Evolutionary conservation across 2,888 invertebrate species (phyloP), one percentile per base, ranked within the genome.

Genomic region (Acronicta aceris): DNA sequence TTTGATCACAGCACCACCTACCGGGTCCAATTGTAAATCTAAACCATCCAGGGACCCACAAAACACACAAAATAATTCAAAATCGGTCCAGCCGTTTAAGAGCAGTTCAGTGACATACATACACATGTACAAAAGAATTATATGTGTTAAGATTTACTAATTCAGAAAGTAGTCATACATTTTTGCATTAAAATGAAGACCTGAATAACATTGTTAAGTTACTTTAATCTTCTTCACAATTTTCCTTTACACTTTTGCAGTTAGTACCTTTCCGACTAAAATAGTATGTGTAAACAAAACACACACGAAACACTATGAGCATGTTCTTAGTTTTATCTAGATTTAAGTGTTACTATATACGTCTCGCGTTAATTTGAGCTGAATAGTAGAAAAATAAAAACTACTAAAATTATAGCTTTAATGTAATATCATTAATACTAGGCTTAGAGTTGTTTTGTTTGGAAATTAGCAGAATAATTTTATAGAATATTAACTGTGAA

Each of bases 351-450:
- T 77, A 76, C 56, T 59, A 53, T 68, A 61, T 59, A 54, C 61
- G 68, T 71, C 47, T 75, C 56, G 68, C 59, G 72, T 70, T 71
- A 66, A 65, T 73, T 60, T 65, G 67, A 76, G 69, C 65, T 76
- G 62, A 71, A 62, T 48, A 64, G 72, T 78, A 69, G 65, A 56
- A 10, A 8, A 51, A 8, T 43, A 21, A 21, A 21, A 21, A 54
- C 71, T 78, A 76, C 70, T 77, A 78, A 78, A 78, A 71, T 69
- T 53, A 68, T 78, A 78, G 78, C 78, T 78, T 78, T 78, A 78
- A 78, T 66, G 40, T 71, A 69, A 74, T 67, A 65, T 67, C 66
- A 78, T 69, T 76, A 77, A 73, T 60, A 67, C 40, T 71, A 73
- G 61, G 45, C 43, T 25, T 78, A 64, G 41, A 36, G 55, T 61